phyloP scores from a whole-genome alignment of 2,888 invertebrate genomes.

The Drosophila meridiana region DNA sequence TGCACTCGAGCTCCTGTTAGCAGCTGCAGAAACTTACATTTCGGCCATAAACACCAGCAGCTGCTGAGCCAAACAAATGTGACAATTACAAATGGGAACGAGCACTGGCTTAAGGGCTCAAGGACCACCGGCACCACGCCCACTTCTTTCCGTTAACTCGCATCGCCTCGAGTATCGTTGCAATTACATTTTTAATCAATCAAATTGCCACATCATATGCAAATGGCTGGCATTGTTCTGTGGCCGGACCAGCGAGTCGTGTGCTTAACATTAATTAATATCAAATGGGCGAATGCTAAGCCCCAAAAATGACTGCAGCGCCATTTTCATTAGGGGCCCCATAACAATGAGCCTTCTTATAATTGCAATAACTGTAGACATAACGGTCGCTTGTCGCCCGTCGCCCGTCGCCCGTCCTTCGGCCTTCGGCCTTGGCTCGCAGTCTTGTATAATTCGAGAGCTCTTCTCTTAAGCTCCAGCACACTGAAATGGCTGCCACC shows the following conservation, averaged over 20 bases:
- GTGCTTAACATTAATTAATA: conserved; percentile 75
- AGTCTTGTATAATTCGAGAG: conserved; percentile 49
- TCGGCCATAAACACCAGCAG: conserved; percentile 9
- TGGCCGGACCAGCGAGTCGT: conserved; percentile 34
- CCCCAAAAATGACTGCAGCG: conserved; percentile 61
- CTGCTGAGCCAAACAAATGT: conserved; percentile 21
- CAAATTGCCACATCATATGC: conserved; percentile 58
- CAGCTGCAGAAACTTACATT: conserved; percentile 28
- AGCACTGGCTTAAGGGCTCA: conserved; percentile 26
- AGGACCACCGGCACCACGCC: neutral
- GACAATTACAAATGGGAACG: conserved; percentile 23
- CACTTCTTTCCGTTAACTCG: neutral
- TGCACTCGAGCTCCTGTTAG: conserved; percentile 6
- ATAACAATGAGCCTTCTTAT: conserved; percentile 71
- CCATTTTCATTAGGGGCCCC: conserved; percentile 67
- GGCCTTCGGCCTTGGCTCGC: conserved; percentile 25
- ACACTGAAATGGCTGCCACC: conserved; percentile 11
- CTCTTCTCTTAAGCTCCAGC: conserved; percentile 17
- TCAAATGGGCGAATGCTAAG: conserved; percentile 64
- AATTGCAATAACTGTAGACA: conserved; percentile 70
- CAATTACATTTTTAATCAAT: conserved; percentile 75
- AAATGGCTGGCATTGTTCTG: conserved; percentile 48
- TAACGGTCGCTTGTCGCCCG: conserved; percentile 8
- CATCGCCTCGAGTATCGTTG: conserved; percentile 9
- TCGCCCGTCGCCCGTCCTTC: neutral